phyloP scores from a whole-genome alignment of 2,888 invertebrate genomes.

The Crioceris asparagi region DNA sequence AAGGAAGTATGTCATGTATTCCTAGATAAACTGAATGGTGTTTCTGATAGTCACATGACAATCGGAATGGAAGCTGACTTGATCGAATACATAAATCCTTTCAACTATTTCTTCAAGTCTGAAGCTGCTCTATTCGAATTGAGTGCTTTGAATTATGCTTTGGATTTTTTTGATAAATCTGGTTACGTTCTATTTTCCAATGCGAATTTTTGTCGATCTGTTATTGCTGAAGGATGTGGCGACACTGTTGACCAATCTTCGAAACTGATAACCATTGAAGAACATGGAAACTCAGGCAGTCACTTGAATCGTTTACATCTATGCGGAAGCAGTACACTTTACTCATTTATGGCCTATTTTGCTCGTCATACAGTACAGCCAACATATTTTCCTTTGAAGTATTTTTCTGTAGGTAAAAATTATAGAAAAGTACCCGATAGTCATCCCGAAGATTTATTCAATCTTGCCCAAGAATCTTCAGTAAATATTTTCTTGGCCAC shows the following conservation, averaged over 20 bases:
- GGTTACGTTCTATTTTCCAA: constrained; percentile 59
- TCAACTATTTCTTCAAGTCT: constrained; percentile 51
- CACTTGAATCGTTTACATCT: constrained; percentile 56
- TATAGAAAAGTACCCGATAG: constrained; percentile 44
- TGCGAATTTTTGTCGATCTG: constrained; percentile 66
- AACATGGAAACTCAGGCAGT: constrained; percentile 41
- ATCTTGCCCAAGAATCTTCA: constrained; percentile 57
- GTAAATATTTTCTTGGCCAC: constrained; percentile 55
- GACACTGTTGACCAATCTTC: constrained; percentile 49
- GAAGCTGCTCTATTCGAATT: constrained; percentile 65
- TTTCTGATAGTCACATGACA: constrained; percentile 43
- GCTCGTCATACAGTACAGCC: constrained; percentile 54
- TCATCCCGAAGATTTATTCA: constrained; percentile 44
- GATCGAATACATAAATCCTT: constrained; percentile 48
- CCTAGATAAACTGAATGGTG: constrained; percentile 27
- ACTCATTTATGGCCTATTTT: constrained; percentile 63
- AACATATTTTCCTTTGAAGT: constrained; percentile 55
- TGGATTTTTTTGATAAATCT: constrained; percentile 37
- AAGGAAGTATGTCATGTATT: constrained; percentile 28
- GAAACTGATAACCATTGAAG: constrained; percentile 50
- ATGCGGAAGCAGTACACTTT: constrained; percentile 62
- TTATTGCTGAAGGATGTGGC: constrained; percentile 65
- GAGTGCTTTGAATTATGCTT: constrained; percentile 45
- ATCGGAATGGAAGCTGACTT: constrained; percentile 44
- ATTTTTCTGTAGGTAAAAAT: constrained; percentile 59